These are phyloP conservation scores for Zosterops lateralis DNA, from an alignment of 2,113 vertebrate species.

Conservation along the genomic window DNA sequence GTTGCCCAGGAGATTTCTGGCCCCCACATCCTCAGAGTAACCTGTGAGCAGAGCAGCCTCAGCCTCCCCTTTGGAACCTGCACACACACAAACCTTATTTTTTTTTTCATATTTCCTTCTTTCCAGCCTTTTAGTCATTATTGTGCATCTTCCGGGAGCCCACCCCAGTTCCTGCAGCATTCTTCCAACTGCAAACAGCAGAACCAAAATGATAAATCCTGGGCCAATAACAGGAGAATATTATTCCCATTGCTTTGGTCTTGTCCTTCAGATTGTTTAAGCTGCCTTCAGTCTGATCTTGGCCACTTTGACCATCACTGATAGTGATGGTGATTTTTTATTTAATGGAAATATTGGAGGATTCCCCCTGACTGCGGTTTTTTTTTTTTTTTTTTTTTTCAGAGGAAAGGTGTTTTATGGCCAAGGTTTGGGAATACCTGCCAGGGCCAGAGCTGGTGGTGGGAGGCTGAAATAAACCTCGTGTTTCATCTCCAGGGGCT, in stretches of 20 bases:
- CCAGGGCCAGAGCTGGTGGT: background rate
- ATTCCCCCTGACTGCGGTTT: background rate
- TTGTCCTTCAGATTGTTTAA: background rate
- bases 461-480: background rate
- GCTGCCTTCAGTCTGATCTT: background rate
- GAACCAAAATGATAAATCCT: background rate
- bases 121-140: background rate
- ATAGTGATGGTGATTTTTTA: background rate
- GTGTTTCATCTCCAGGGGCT: rapidly evolving
- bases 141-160: background rate
- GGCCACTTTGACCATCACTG: background rate
- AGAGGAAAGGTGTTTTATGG: background rate
- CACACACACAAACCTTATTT: background rate
- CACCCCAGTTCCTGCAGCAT: background rate
- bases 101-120: background rate
- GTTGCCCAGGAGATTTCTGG: background rate
- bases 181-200: background rate
- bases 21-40: rapidly evolving
- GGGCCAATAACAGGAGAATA: background rate
- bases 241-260: background rate
- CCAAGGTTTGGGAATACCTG: background rate
- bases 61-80: background rate
- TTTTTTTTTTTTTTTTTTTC: background rate
- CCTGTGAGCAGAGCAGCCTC: background rate
- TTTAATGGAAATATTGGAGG: background rate